A percentile compares a stretch with the other conserved stretches of the same genome.
Conservation (phyloP, 1,140 invertebrate species). For the Drosophila truncata region DNA sequence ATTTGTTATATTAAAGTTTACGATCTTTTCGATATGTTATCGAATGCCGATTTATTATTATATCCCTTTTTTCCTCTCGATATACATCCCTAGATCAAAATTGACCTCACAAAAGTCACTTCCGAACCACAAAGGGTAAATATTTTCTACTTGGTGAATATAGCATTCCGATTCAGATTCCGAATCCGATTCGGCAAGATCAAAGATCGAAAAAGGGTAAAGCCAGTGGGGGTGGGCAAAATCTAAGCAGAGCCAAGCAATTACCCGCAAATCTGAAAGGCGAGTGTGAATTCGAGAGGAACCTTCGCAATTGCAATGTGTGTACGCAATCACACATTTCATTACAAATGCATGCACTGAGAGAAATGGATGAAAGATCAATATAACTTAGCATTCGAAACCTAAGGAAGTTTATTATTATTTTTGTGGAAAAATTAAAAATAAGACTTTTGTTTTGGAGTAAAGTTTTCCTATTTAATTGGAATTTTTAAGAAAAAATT, state of each 20-base stretch:
- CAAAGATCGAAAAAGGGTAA: constrained; percentile 36
- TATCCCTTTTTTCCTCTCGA: no score
- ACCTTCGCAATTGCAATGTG: constrained; percentile 38
- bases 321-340: constrained; percentile 35
- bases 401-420: no score
- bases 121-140: constrained; percentile 1
- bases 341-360: constrained; percentile 27
- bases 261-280: constrained; percentile 43
- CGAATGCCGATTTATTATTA: no score
- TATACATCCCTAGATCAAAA: background rate
- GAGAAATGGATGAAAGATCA: background rate
- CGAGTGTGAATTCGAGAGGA: constrained; percentile 50
- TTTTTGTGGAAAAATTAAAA: background rate
- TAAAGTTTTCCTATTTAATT: background rate
- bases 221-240: constrained; percentile 5
- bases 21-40: background rate
- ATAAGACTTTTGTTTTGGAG: background rate
- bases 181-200: constrained; percentile 35
- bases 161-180: constrained; percentile 22
- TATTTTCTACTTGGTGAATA: background rate
- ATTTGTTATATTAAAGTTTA: background rate
- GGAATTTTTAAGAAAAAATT: background rate
- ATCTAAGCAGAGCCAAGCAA: constrained; percentile 26
- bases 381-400: background rate
- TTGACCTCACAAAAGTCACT: background rate